Evolutionary conservation across 2,113 vertebrate species (phyloP).

Genomic region (Leucoraja erinaceus): DNA sequence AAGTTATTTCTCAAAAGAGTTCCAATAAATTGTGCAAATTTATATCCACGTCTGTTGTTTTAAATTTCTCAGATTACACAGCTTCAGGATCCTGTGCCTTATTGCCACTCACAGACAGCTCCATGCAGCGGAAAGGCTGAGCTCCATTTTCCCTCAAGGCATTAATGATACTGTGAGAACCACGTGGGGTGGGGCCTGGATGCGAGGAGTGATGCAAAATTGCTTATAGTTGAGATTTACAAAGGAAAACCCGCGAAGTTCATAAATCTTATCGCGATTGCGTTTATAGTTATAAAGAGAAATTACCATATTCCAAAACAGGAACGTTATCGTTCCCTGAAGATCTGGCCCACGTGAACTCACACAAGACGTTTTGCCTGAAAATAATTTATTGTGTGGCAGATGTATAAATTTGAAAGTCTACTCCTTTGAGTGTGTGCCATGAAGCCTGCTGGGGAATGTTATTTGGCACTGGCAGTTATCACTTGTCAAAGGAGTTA

Average conservation of each 20-base stretch:
- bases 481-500: neutral
- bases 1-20: no score
- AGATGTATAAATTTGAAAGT: neutral
- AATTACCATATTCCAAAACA: neutral
- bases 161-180: no score
- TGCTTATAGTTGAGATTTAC: neutral
- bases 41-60: no score
- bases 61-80: no score
- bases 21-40: no score
- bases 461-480: neutral
- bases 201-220: no score
- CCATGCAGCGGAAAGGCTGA: no score
- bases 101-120: no score
- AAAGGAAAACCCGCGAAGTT: neutral
- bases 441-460: neutral
- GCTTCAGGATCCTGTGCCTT: no score
- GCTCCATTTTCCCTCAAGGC: no score
- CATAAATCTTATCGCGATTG: neutral
- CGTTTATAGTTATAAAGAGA: neutral
- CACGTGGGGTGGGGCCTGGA: no score
- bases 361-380: neutral
- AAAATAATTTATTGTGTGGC: neutral
- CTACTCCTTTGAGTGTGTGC: neutral
- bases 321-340: neutral
- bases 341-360: neutral